Percentiles rank a stretch among this genome's conserved stretches.
These are phyloP conservation scores for Eupristina koningsbergeri DNA, from an alignment of 1,140 invertebrate genomes.

Conservation along the genomic window DNA sequence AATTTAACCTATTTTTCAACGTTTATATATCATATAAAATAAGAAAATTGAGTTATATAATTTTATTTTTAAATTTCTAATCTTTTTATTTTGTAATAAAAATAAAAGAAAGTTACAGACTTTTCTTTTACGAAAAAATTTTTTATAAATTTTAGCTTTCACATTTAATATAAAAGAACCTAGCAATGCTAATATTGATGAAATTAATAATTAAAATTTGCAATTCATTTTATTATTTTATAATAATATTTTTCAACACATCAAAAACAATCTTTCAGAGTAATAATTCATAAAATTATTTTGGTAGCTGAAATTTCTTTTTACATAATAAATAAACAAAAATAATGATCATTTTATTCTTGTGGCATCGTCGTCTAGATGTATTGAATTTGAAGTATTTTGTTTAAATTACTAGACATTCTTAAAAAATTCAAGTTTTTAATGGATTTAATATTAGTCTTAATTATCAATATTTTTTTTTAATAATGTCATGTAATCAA, in stretches of 20 bases:
- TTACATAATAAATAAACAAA: too few relatives aligned
- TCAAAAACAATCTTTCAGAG: too few relatives aligned
- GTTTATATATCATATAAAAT: not conserved
- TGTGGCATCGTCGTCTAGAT: not conserved
- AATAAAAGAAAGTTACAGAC: not conserved
- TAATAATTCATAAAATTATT: too few relatives aligned
- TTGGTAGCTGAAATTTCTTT: too few relatives aligned
- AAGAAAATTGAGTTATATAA: not conserved
- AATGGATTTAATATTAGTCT: conserved; percentile 48
- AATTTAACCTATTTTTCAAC: not conserved
- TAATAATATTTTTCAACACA: too few relatives aligned
- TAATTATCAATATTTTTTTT: conserved; percentile 8
- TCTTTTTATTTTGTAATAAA: not conserved
- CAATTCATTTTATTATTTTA: too few relatives aligned
- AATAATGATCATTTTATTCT: too few relatives aligned
- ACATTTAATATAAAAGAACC: too few relatives aligned
- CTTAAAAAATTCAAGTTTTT: conserved; percentile 46
- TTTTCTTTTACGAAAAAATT: too few relatives aligned
- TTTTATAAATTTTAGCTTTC: too few relatives aligned
- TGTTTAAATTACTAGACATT: not conserved
- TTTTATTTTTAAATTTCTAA: not conserved
- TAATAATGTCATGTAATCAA: conserved; percentile 48
- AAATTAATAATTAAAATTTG: too few relatives aligned
- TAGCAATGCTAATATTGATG: too few relatives aligned
- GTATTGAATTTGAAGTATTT: conserved; percentile 47